Percentiles rank a stretch among this genome's conserved stretches.
These are phyloP conservation scores for Eulemur rufifrons DNA, from an alignment of 2,113 vertebrate species.

Conservation along the genomic window DNA sequence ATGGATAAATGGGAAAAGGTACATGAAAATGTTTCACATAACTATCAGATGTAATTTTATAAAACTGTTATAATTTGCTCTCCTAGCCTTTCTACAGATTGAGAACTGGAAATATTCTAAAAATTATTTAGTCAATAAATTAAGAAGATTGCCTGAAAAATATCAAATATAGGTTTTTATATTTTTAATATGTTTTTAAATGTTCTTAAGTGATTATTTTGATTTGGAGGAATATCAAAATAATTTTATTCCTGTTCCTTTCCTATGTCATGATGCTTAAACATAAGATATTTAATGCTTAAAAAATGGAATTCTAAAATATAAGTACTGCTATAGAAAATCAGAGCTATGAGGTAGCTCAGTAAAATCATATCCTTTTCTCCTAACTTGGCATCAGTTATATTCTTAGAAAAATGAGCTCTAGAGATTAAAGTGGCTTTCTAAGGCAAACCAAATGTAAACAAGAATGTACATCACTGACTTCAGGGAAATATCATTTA, in stretches of 20 bases:
- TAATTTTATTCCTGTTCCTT: neutral
- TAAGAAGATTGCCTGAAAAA: neutral
- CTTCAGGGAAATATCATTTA: neutral
- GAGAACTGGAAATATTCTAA: neutral
- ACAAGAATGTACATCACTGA: neutral
- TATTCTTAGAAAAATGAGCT: neutral
- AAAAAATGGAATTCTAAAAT: neutral
- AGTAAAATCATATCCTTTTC: neutral
- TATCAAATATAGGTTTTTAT: neutral
- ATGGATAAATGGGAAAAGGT: neutral
- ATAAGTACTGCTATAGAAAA: neutral
- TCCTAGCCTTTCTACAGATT: neutral
- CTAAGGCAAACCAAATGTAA: neutral
- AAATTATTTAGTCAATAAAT: neutral
- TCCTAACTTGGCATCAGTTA: neutral
- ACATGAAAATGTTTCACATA: constrained; percentile 17
- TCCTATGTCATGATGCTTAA: neutral
- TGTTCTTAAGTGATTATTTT: neutral
- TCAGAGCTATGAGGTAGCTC: neutral
- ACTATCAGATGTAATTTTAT: constrained; percentile 18
- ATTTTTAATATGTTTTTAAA: neutral
- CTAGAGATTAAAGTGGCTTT: neutral
- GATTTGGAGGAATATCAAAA: neutral
- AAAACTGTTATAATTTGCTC: neutral
- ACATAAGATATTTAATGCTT: neutral